Percentiles rank a stretch among this genome's conserved stretches.
Conservation (phyloP, 2,797 vertebrate species). For the Onychomys leucogaster region DNA sequence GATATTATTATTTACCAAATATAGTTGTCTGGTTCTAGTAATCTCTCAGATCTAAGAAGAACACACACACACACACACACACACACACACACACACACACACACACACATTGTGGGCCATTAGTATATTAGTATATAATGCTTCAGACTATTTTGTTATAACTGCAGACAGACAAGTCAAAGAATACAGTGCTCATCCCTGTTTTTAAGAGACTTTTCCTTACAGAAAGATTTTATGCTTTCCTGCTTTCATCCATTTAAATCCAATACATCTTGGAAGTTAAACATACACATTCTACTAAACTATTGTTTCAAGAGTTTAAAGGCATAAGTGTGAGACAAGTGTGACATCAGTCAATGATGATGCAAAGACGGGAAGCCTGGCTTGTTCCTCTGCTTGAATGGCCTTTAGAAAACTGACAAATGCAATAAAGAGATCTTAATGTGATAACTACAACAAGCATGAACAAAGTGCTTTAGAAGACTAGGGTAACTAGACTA, state of each 20-base stretch:
- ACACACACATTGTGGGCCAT: background rate
- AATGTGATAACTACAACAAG: background rate
- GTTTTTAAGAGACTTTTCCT: background rate
- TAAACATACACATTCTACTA: background rate
- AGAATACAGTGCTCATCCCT: background rate
- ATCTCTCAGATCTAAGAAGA: background rate
- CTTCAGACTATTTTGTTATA: background rate
- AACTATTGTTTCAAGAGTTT: background rate
- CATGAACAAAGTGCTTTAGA: background rate
- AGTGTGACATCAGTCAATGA: background rate
- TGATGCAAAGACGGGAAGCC: background rate
- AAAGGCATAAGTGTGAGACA: background rate
- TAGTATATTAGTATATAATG: background rate
- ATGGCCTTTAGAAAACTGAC: background rate
- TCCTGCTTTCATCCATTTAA: conserved; percentile 7
- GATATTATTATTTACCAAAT: background rate
- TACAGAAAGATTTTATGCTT: background rate
- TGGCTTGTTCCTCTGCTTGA: background rate
- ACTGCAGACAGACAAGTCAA: background rate
- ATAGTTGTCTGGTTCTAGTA: background rate
- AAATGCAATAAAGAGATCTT: background rate
- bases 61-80: background rate
- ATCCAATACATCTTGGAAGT: background rate
- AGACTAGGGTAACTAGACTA: background rate
- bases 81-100: background rate